Evolutionary conservation across 2,797 vertebrate genomes (phyloP).

Genomic region (Phoeniculus purpureus): DNA sequence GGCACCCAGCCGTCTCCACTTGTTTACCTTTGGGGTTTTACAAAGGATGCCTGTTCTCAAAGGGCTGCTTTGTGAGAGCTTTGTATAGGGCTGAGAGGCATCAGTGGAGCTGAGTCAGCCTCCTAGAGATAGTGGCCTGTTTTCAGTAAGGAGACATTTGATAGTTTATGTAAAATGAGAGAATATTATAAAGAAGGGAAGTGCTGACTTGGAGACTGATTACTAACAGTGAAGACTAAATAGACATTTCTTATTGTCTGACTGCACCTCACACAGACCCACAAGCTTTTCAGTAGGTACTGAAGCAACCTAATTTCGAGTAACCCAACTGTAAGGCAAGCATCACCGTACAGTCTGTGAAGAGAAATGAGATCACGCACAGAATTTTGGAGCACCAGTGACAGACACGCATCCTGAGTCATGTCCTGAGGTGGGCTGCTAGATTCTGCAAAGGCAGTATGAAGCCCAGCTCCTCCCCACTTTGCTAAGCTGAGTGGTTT

Average conservation of each 20-base stretch:
- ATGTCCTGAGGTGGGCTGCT: not conserved
- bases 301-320: not conserved
- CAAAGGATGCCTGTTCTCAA: not conserved
- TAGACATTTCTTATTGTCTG: not conserved
- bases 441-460: not conserved
- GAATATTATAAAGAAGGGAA: not conserved
- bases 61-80: not conserved
- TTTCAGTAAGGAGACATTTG: not conserved
- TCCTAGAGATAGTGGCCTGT: not conserved
- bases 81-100: not conserved
- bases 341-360: not conserved
- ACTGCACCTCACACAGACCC: not conserved
- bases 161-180: not conserved
- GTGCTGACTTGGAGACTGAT: not conserved
- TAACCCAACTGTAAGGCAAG: not conserved
- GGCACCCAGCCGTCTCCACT: not conserved
- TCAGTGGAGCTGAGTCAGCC: not conserved
- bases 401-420: not conserved
- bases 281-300: not conserved
- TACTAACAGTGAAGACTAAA: not conserved
- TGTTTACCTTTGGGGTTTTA: not conserved
- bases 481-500: not conserved
- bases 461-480: not conserved
- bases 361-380: not conserved
- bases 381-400: not conserved